A percentile compares a stretch with the other conserved stretches of the same genome.
Evolutionary conservation across 1,140 invertebrate species (phyloP).

Genomic region (Stegodyphus dumicola): DNA sequence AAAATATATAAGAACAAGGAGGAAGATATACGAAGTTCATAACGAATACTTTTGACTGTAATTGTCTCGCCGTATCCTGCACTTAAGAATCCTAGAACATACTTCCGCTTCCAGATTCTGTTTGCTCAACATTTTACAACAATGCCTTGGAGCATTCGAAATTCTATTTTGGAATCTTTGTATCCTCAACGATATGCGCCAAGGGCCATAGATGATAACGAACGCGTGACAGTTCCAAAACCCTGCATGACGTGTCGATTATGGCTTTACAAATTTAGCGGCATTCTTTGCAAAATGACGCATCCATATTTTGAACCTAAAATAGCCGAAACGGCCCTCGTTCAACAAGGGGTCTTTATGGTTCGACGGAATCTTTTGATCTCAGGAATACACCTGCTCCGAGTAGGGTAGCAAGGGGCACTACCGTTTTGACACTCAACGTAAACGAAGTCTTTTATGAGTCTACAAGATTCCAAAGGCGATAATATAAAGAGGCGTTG

Average conservation of each 20-base stretch:
- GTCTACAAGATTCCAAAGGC: neutral
- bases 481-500: neutral
- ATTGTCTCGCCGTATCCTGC: no score
- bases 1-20: no score
- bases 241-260: neutral
- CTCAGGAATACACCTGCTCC: conserved; percentile 14
- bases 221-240: neutral
- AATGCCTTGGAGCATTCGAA: no score
- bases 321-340: conserved; percentile 8
- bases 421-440: neutral
- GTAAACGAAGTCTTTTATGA: conserved; percentile 15
- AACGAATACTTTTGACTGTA: no score
- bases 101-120: no score
- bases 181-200: no score
- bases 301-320: conserved; percentile 17
- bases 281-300: neutral
- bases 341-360: conserved; percentile 7
- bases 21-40: no score
- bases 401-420: neutral
- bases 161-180: no score
- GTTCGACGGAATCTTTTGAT: conserved; percentile 37
- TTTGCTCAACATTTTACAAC: no score
- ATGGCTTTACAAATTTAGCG: conserved; percentile 14
- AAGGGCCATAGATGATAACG: no score
- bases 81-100: no score